Evolutionary conservation across 2,113 vertebrate genomes (phyloP).

Genomic region (Tringa solitaria): DNA sequence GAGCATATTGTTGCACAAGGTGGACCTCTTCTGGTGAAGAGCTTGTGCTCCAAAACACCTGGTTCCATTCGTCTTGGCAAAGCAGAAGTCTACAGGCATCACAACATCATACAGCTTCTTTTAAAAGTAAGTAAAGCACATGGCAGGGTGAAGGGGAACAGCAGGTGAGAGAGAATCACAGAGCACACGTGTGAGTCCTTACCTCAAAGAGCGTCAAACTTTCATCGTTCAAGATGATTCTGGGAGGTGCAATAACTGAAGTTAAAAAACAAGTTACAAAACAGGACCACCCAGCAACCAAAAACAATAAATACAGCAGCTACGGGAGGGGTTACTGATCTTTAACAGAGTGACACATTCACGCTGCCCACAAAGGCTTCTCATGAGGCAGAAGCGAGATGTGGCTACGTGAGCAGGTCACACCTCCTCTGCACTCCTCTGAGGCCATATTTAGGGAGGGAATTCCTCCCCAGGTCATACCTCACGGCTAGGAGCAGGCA

Average conservation of each 20-base stretch:
- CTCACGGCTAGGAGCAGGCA: background rate
- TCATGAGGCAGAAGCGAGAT: background rate
- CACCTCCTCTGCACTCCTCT: background rate
- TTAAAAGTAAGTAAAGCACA: background rate
- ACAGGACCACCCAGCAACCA: conserved; percentile 10
- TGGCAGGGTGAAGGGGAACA: background rate
- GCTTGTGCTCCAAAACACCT: conserved; percentile 15
- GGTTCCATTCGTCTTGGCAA: background rate
- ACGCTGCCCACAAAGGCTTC: background rate
- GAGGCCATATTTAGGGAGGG: background rate
- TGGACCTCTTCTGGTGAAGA: conserved; percentile 47
- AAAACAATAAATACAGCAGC: background rate
- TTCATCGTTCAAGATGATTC: conserved; percentile 67
- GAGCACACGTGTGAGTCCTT: background rate
- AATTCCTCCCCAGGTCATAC: background rate
- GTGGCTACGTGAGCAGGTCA: background rate
- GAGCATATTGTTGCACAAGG: conserved; percentile 17
- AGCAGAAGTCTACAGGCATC: background rate
- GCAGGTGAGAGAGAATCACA: background rate
- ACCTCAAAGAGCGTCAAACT: conserved; percentile 79
- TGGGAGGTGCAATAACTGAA: conserved; percentile 79
- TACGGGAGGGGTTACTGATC: background rate
- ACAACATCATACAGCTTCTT: background rate
- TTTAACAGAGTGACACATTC: background rate
- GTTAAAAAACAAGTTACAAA: conserved; percentile 51